phyloP scores from a whole-genome alignment of 1,140 invertebrate species.

The Drosophila pseudoobscura region DNA sequence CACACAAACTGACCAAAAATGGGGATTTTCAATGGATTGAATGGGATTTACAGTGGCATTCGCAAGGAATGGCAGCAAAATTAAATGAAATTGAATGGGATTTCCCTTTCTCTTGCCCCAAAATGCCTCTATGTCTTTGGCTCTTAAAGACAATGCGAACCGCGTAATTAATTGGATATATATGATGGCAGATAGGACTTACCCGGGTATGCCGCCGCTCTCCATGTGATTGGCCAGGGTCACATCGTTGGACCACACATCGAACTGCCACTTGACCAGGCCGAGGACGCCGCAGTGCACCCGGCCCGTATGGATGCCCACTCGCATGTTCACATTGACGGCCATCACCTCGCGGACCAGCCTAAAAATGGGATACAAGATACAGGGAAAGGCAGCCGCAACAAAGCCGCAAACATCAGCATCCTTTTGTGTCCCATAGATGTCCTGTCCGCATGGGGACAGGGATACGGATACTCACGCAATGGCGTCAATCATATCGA shows the following conservation, averaged over 20 bases:
- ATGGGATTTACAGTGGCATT: constrained; percentile 33
- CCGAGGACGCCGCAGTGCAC: constrained; percentile 98
- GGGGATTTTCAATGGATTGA: constrained; percentile 39
- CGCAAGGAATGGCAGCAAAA: constrained; percentile 11
- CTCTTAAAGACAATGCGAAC: constrained; percentile 19
- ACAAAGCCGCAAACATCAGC: constrained; percentile 44
- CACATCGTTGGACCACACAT: constrained; percentile 98
- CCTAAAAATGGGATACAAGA: constrained; percentile 82
- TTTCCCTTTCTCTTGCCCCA: background rate
- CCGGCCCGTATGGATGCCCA: constrained; percentile 96
- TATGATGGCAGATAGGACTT: constrained; percentile 71
- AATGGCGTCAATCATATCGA: constrained; percentile 98
- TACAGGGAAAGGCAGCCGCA: constrained; percentile 1
- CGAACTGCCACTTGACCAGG: constrained; percentile 91
- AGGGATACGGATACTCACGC: constrained; percentile 88
- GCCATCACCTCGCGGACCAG: constrained; percentile 94
- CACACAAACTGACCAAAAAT: constrained; percentile 28
- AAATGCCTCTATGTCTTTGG: background rate
- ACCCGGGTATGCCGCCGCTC: constrained; percentile 96
- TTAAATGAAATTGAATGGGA: constrained; percentile 30
- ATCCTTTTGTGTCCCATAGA: constrained; percentile 34
- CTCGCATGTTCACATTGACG: constrained; percentile 97
- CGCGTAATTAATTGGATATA: constrained; percentile 43
- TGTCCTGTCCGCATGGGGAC: constrained; percentile 16
- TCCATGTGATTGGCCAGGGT: constrained; percentile 98